Base-by-base conservation (phyloP, 1,140 invertebrate genomes). In the Chymomyza costata region DNA sequence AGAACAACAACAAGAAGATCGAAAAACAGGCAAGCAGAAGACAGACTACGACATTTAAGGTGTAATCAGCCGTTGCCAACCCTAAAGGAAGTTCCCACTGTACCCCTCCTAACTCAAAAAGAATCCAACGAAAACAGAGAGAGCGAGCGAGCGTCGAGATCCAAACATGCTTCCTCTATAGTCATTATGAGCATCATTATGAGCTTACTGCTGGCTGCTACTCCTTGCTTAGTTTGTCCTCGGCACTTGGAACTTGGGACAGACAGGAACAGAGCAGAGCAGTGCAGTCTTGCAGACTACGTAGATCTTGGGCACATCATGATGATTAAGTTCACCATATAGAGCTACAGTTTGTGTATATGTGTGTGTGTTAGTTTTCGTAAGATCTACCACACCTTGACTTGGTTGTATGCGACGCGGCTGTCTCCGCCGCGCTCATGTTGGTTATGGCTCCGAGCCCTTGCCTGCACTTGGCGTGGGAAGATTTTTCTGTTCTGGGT, bases 401-500 rank as follows among this genome's bases (percentile, higher is more conserved):
- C 64, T 69, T 48, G 66, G 60, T 56, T n/a, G n/a, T n/a, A n/a
- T n/a, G n/a, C n/a, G n/a, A n/a, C n/a, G n/a, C n/a, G n/a, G n/a
- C n/a, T n/a, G n/a, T n/a, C n/a, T n/a, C n/a, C n/a, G n/a, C n/a
- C n/a, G n/a, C n/a, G n/a, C n/a, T n/a, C n/a, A n/a, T n/a, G n/a
- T n/a, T n/a, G n/a, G n/a, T n/a, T 54, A 58, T 44, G 56, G 59
- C 55, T 66, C 67, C 11, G 21, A 25, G 32, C 64, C 58, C 73
- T 64, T 83, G n/a, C n/a, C n/a, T n/a, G 70, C 73, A 74, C 64
- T 74, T 78, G 74, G 81, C 81, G 81, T 83, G 81, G 81, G 81
- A 83, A 83, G 81, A 83, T 83, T 83, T 83, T 83, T 83, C 57
- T 59, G 41, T 63, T 35, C 51, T 50, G 18, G 50, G 52, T 47